A percentile compares a stretch with the other conserved stretches of the same genome.
These are phyloP conservation scores for Cephus sareptanus DNA, from an alignment of 2,888 invertebrate species.

Conservation along the genomic window DNA sequence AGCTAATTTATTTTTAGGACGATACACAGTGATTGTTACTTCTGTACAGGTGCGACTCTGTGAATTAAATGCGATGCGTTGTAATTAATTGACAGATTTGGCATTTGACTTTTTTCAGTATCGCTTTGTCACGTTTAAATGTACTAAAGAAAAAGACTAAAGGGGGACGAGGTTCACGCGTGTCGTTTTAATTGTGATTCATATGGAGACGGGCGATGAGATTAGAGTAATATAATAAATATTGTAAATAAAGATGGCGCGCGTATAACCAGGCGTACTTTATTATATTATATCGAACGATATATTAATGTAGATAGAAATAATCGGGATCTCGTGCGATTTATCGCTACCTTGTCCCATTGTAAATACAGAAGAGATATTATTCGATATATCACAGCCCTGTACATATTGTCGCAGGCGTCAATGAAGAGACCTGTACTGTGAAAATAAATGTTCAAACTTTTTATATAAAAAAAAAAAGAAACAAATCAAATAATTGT, in stretches of 20 bases:
- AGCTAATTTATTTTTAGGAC: not conserved
- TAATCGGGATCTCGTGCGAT: not conserved
- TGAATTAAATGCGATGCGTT: not conserved
- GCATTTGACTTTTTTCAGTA: not conserved
- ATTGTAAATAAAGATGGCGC: not conserved
- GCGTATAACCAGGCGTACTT: not conserved
- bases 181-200: not conserved
- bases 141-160: not conserved
- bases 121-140: too few species aligned
- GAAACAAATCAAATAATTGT: not conserved
- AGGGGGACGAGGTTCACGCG: not conserved
- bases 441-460: conserved; percentile 51
- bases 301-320: not conserved
- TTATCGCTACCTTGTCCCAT: not conserved
- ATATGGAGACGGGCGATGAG: not conserved
- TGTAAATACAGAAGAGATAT: not conserved
- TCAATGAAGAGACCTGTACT: conserved; percentile 12
- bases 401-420: not conserved
- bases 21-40: not conserved
- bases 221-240: not conserved
- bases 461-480: conserved; percentile 19
- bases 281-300: not conserved
- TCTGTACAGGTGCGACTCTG: not conserved
- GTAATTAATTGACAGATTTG: not conserved
- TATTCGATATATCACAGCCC: not conserved